Percentiles rank a stretch among this genome's conserved stretches.
Evolutionary conservation across 2,797 vertebrate species (phyloP).

Genomic region (Valencia hispanica): DNA sequence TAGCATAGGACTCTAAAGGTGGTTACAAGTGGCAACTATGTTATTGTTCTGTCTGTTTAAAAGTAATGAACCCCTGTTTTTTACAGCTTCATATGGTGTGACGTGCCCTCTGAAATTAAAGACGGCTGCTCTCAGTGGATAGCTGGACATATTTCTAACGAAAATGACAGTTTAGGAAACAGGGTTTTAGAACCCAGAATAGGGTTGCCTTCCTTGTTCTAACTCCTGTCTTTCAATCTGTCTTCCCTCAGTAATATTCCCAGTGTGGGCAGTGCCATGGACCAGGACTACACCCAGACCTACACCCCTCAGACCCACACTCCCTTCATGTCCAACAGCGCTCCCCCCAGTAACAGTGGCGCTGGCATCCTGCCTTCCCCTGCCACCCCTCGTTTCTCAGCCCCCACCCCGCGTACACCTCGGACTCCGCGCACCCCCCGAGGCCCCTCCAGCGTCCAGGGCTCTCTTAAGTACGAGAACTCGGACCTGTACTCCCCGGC

Average conservation of each 20-base stretch:
- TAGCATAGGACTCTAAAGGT: too few species aligned
- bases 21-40: too few species aligned
- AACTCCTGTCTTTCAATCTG: not conserved
- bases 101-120: too few species aligned
- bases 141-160: too few species aligned
- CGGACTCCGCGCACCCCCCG: slow-evolving; percentile 95
- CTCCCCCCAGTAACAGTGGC: slow-evolving; percentile 93
- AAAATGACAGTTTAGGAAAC: too few species aligned
- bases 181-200: too few species aligned
- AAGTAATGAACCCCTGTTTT: too few species aligned
- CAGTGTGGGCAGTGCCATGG: slow-evolving; percentile 92
- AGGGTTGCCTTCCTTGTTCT: not conserved
- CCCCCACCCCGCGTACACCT: slow-evolving; percentile 93
- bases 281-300: slow-evolving; percentile 94
- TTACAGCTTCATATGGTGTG: too few species aligned
- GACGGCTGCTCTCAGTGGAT: too few species aligned
- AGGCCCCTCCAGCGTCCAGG: slow-evolving; percentile 94
- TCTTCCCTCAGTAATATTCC: slow-evolving; percentile 73
- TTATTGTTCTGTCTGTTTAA: too few species aligned
- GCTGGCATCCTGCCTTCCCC: slow-evolving; percentile 95
- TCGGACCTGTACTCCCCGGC: slow-evolving; percentile 97
- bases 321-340: slow-evolving; percentile 93
- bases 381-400: slow-evolving; percentile 93
- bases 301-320: slow-evolving; percentile 97
- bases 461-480: slow-evolving; percentile 96